Conservation (phyloP, 2,113 vertebrate species). For the Leptobrachium ailaonicum region DNA sequence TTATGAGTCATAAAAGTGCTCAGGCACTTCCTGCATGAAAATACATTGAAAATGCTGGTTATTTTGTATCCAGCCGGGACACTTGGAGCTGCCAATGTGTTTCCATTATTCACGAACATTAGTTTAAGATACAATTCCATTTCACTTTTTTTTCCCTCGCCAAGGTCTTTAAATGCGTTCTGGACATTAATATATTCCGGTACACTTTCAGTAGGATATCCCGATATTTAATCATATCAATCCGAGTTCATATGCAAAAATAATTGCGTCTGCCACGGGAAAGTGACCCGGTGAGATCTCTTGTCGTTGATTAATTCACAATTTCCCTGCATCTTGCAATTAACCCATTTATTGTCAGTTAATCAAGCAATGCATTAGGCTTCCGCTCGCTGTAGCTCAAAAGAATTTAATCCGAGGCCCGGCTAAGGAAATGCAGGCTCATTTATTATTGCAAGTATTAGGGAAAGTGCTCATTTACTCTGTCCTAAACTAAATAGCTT, state of each 20-base stretch:
- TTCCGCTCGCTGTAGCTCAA: background rate
- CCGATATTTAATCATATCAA: background rate
- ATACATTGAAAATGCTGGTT: no score
- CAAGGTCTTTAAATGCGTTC: no score
- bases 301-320: background rate
- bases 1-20: no score
- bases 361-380: background rate
- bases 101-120: no score
- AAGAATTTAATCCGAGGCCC: conserved; percentile 10
- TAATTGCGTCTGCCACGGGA: background rate
- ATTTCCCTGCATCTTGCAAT: background rate
- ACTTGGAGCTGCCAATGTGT: no score
- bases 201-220: background rate
- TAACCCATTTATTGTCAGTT: background rate
- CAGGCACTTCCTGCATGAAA: no score
- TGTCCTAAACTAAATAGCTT: conserved; percentile 36
- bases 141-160: no score
- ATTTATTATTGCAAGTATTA: conserved; percentile 40
- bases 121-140: no score
- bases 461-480: conserved; percentile 39
- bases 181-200: no score
- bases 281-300: background rate
- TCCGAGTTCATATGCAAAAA: background rate
- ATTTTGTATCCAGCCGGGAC: no score
- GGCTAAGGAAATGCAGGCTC: conserved; percentile 43